Conservation (phyloP, 2,113 vertebrate species). For the Scolopax mira region DNA sequence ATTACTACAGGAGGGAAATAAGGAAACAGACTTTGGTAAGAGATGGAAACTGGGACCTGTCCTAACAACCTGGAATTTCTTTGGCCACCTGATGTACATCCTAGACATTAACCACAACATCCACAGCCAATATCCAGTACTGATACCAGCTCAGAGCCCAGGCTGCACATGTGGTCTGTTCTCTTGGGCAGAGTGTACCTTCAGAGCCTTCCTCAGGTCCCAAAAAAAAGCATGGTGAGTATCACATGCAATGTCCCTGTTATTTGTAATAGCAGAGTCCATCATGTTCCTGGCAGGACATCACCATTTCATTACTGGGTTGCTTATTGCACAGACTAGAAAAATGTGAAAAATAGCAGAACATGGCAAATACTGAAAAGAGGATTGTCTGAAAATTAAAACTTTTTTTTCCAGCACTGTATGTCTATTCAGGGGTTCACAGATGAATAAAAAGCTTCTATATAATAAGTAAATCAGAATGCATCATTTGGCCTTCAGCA, state of each 20-base stretch:
- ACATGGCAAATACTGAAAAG: not conserved
- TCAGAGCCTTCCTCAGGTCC: not conserved
- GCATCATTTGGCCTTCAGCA: not conserved
- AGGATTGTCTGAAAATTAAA: not conserved
- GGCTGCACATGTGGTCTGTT: not conserved
- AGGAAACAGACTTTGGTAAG: not conserved
- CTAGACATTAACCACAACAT: not conserved
- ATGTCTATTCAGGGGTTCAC: not conserved
- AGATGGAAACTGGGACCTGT: not conserved
- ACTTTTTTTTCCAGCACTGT: not conserved
- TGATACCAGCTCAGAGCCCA: not conserved
- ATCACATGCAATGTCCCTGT: not conserved
- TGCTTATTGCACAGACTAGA: not conserved
- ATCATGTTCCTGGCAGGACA: not conserved
- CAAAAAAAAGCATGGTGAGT: not conserved
- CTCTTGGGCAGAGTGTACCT: not conserved
- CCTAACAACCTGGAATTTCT: not conserved
- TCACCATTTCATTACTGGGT: not conserved
- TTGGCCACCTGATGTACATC: not conserved
- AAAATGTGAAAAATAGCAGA: not conserved
- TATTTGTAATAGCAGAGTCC: not conserved
- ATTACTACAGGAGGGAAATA: not conserved
- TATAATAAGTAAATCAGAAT: not conserved
- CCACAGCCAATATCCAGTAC: not conserved
- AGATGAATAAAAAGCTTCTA: not conserved